phyloP scores from a whole-genome alignment of 1,140 invertebrate genomes.

The Tetraneura akinire region DNA sequence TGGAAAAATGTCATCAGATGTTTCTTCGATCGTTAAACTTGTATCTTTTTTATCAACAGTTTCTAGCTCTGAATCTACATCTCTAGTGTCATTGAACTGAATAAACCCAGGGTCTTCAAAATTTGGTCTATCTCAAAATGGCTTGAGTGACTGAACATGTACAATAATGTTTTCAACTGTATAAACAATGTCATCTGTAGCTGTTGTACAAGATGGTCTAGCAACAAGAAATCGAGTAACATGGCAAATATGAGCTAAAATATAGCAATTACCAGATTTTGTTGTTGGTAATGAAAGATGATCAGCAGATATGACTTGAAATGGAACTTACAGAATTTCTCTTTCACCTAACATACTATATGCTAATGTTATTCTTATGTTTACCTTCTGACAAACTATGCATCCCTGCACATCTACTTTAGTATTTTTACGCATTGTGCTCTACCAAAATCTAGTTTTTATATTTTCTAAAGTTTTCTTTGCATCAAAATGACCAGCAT shows the following conservation, averaged over 20 bases:
- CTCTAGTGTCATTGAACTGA: too few relatives aligned
- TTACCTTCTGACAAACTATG: constrained; percentile 21
- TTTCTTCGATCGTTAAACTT: too few relatives aligned
- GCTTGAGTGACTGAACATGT: too few relatives aligned
- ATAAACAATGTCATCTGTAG: neutral
- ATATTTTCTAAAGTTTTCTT: constrained; percentile 28
- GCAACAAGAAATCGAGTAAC: constrained; percentile 10
- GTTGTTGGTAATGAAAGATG: constrained; percentile 5
- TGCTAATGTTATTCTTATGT: constrained; percentile 14
- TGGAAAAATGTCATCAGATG: too few relatives aligned
- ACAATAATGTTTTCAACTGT: constrained; percentile 3
- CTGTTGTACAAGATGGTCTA: constrained; percentile 18
- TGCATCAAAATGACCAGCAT: constrained; percentile 29
- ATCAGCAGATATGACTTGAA: constrained; percentile 26
- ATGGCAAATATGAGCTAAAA: too few relatives aligned
- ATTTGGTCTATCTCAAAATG: too few relatives aligned
- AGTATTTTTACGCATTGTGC: constrained; percentile 12
- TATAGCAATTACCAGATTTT: constrained; percentile 15
- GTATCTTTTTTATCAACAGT: too few relatives aligned
- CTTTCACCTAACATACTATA: constrained; percentile 19
- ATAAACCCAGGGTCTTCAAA: too few relatives aligned
- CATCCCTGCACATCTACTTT: neutral
- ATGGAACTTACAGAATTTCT: neutral
- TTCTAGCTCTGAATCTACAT: too few relatives aligned
- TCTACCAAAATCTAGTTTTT: constrained; percentile 10